Base-by-base conservation (phyloP, 2,797 vertebrate genomes). In the Caiman crocodilus region DNA sequence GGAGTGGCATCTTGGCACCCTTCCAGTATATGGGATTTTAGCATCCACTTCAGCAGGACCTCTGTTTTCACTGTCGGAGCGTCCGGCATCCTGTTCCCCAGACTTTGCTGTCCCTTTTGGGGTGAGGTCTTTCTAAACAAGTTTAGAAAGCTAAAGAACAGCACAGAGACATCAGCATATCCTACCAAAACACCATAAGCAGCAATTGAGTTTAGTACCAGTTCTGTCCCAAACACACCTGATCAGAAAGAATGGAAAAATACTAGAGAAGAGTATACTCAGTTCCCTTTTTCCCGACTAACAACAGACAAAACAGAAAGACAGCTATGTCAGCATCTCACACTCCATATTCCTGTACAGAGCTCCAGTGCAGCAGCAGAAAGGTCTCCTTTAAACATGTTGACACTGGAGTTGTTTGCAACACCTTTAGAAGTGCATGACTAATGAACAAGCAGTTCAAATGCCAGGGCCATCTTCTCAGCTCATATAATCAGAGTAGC, bases 91-190 rank as follows among this genome's bases (percentile, higher is more conserved):
- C 65, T 9, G 65, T 5, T n/a, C 17, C 35, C 25, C 23, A 42
- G 71, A 89, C 78, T 84, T 55, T 85, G 89, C 92, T 88, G 21
- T 85, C 67, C 73, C 67, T 23, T 65, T 82, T 42, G 0, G 0
- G 88, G 80, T 77, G 42, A 76, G 84, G 67, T 87, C 85, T 87
- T 50, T 85, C 78, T 60, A 90, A 93, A 87, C 35, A 67, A 80
- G 60, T 42, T 90, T 84, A 90, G 88, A 92, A 95, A 82, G 89
- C 94, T 91, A 76, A 73, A 93, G 88, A 87, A 78, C 77, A 76
- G 65, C 1, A 11, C 71, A 89, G 85, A 76, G 90, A 93, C 93
- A 92, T 25, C 73, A 89, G 42, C 57, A 87, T 84, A 93, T 91
- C 85, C 78, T 89, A 76, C 58, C 0, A 2, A 76, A 78, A 64